Base-by-base conservation (phyloP, 2,888 invertebrate genomes). In the Polydrusus cervinus region DNA sequence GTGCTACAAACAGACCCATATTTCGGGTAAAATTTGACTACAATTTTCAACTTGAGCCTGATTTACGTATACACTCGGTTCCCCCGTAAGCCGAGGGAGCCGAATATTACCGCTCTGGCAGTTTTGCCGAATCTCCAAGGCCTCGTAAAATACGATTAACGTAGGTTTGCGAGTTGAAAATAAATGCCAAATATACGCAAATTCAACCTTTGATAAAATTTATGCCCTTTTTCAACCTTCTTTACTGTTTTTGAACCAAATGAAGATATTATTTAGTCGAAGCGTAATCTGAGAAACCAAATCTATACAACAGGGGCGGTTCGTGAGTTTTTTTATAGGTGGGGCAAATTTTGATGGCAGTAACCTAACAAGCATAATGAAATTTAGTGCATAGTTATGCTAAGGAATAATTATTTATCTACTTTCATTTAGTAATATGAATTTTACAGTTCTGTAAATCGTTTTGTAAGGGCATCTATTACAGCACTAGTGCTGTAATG, bases 121-220 rank as follows among this genome's bases (percentile, higher is more conserved):
- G 53, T 67, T 73, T 68, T 67, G 43, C 43, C 53, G 65, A 57
- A 51, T 68, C 73, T 73, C 73, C 14, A 40, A 68, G 67, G 73
- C 20, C 14, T 62, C 67, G 43, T 73, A 73, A 73, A 73, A 61
- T 73, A 73, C 67, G 61, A 61, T 73, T 73, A 68, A 71, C 61
- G 71, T 43, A 38, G 61, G 51, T 51, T 18, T 49, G 25, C 60
- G 8, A 30, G 25, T 40, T 43, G 45, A 43, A 30, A 68, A 57
- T 55, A 38, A 68, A 67, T 55, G 40, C 64, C 61, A 20, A 72
- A 72, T 67, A 60, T 72, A 72, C 65, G 66, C 65, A 72, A 72
- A 72, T 72, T 60, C 60, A 38, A 40, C 40, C 25, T 34, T 55
- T 38, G 8, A 49, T 47, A n/a, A 53, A 61, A 69, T 69, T 60